phyloP scores from a whole-genome alignment of 2,888 invertebrate genomes.

The Callosobruchus maculatus region DNA sequence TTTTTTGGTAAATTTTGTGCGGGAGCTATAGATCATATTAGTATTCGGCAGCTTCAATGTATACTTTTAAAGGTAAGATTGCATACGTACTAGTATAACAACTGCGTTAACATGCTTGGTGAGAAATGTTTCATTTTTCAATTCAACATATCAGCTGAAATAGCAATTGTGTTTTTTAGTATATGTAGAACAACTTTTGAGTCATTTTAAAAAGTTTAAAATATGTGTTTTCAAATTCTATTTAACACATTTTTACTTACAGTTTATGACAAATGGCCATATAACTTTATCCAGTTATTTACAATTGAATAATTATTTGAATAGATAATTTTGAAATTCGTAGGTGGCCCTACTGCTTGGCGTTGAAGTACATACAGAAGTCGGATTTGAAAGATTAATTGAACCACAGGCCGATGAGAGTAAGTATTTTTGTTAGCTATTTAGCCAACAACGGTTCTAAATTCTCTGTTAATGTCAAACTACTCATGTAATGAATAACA shows the following conservation, averaged over 20 bases:
- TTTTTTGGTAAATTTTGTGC: constrained; percentile 99
- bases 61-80: constrained; percentile 73
- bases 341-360: constrained; percentile 84
- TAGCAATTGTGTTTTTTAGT: too few species aligned
- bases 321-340: not conserved
- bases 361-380: constrained; percentile 91
- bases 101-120: too few species aligned
- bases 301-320: not conserved
- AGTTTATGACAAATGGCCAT: too few species aligned
- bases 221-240: too few species aligned
- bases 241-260: too few species aligned
- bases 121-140: too few species aligned
- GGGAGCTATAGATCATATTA: constrained; percentile 96
- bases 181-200: too few species aligned
- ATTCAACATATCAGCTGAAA: too few species aligned
- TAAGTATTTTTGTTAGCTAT: constrained; percentile 36
- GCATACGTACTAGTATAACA: too few species aligned
- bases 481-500: not conserved
- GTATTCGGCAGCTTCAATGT: constrained; percentile 93
- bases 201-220: too few species aligned
- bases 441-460: not conserved
- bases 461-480: not conserved
- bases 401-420: constrained; percentile 69
- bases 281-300: too few species aligned
- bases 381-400: constrained; percentile 80